phyloP scores from a whole-genome alignment of 2,113 vertebrate genomes.

The Cettia cetti region DNA sequence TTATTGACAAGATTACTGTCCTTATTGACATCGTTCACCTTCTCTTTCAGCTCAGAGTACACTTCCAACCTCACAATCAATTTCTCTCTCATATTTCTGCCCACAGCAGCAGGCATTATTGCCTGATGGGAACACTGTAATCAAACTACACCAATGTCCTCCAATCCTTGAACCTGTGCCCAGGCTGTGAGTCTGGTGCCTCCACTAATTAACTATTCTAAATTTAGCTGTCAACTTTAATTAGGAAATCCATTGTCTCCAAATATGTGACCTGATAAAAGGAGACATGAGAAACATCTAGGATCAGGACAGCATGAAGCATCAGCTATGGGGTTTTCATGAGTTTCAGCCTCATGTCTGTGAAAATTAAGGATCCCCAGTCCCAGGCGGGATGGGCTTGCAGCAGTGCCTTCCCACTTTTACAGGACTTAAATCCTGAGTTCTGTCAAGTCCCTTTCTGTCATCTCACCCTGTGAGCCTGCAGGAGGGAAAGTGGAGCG shows the following conservation, averaged over 20 bases:
- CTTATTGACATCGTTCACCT: background rate
- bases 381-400: background rate
- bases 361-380: background rate
- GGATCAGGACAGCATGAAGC: background rate
- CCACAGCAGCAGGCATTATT: background rate
- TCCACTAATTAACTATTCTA: slow-evolving; percentile 36
- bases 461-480: background rate
- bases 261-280: slow-evolving; percentile 42
- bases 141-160: slow-evolving; percentile 4
- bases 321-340: background rate
- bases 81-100: slow-evolving; percentile 9
- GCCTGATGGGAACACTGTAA: background rate
- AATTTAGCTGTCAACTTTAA: slow-evolving; percentile 54
- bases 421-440: background rate
- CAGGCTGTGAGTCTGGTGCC: slow-evolving; percentile 15
- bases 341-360: background rate
- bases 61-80: background rate
- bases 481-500: background rate
- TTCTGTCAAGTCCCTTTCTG: background rate
- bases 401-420: background rate
- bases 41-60: background rate
- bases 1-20: background rate
- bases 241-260: slow-evolving; percentile 45
- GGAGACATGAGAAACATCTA: background rate
- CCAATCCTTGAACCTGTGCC: slow-evolving; percentile 55